Base-by-base conservation (phyloP, 2,888 invertebrate species). In the Eurytoma californica region DNA sequence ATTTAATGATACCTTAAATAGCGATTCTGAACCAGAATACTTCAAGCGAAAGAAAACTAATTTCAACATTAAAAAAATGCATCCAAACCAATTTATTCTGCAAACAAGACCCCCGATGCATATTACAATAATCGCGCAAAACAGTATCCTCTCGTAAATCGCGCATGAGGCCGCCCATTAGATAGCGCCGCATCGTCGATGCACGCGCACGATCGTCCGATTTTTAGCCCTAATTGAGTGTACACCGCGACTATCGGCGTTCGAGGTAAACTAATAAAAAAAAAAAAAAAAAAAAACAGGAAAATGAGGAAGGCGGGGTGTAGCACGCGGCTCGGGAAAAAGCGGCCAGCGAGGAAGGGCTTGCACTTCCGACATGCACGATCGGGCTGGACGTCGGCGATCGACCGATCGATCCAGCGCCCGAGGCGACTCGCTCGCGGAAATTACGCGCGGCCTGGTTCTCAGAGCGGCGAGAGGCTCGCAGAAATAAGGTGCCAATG, bases 401-500 rank as follows among this genome's bases (percentile, higher is more conserved):
- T 70, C 28, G 39, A 7, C 57, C 28, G 69, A 79, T 73, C 49
- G 53, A 66, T 63, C 20, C n/a, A 47, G 18, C 63, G 51, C 14
- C 18, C 28, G 28, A 18, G 18, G 47, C 63, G 39, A 39, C 63
- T 63, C 67, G 53, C 14, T 24, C 66, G 72, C 20, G 72, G 67
- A 79, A 76, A 75, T 79, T 65, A 57, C 65, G 12, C 3, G 57
- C 58, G 73, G 66, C 77, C 72, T 77, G 53, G 47, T 72, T 77
- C 77, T 72, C 72, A 72, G n/a, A 39, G 63, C 63, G 16, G 53
- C 53, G 30, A 55, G 18, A 9, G 18, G 67, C 18, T 1, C 53
- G 58, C 49, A 60, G 58, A 63, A 72, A 72, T 72, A 73, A 77
- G 77, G 77, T 68, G 76, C 63, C 76, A 63, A 76, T 80, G 80